Base-by-base conservation (phyloP, 2,797 vertebrate species). In the Hafferia zeledoni region DNA sequence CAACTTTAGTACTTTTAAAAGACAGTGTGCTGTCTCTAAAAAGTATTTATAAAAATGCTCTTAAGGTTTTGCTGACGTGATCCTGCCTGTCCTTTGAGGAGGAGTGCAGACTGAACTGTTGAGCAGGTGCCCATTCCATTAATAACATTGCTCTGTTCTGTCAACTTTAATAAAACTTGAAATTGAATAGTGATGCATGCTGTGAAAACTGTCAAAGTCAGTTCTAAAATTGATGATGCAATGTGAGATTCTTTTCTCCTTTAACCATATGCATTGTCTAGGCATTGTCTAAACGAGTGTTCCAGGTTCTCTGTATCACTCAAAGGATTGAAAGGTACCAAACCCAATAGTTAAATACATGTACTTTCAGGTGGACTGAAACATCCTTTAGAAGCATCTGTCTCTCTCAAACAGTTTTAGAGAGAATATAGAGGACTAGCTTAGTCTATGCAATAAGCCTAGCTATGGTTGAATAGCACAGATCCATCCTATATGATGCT, bases 341-440 rank as follows among this genome's bases (percentile, higher is more conserved):
- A 90, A 55, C 10, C 13, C 33, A 0, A 0, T 57, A 49, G 41
- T 70, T 83, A 60, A 33, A 41, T n/a, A 24, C 1, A 5, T 35
- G 2, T 10, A 37, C 22, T 82, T 83, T 41, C n/a, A 70, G 33
- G 7, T 4, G 80, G 49, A 43, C 18, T 69, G 59, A n/a, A 87
- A 31, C 33, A 53, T 43, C 8, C n/a, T 74, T 47, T 77, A 41
- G 25, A 74, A 85, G 13, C 0, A 0, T 80, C 25, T 50, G 8
- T 87, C 4, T 77, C 30, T 37, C 12, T 31, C 10, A 27, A 17
- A 55, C 8, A 33, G 1, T 55, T 44, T 80, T 57, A 53, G 17
- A 37, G 46, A 28, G 11, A 31, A 28, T 17, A n/a, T 1, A 27
- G 52, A 85, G 41, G 7, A 23, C 27, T 70, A 44, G 8, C 5